These are phyloP conservation scores for Piezodorus guildinii DNA, from an alignment of 1,140 invertebrate genomes.

Conservation along the genomic window DNA sequence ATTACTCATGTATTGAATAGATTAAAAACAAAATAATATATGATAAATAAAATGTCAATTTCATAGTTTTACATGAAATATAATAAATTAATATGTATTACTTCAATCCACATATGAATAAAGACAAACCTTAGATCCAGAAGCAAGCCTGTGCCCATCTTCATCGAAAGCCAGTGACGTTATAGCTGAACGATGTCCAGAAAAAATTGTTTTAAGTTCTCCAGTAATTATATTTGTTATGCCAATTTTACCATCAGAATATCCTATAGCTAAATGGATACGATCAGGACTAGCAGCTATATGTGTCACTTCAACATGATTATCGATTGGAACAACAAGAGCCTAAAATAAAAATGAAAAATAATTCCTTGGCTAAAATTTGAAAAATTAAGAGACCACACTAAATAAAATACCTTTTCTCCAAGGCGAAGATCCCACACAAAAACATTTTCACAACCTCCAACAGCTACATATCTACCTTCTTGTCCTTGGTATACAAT, in stretches of 20 bases:
- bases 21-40: not conserved
- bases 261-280: constrained; percentile 76
- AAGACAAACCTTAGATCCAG: constrained; percentile 62
- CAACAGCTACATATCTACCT: constrained; percentile 73
- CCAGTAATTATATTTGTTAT: constrained; percentile 61
- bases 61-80: too few relatives aligned
- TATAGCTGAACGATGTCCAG: constrained; percentile 78
- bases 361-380: not conserved
- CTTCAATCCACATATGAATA: too few relatives aligned
- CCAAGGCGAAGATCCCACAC: constrained; percentile 87
- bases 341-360: constrained; percentile 37
- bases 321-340: constrained; percentile 64
- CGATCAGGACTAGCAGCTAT: constrained; percentile 59
- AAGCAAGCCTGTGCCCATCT: constrained; percentile 66
- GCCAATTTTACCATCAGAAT: constrained; percentile 76
- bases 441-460: constrained; percentile 83
- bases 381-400: not conserved
- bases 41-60: too few relatives aligned
- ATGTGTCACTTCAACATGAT: constrained; percentile 53
- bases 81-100: too few relatives aligned
- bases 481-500: constrained; percentile 58
- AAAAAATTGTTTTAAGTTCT: constrained; percentile 64
- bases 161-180: constrained; percentile 71
- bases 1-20: not conserved
- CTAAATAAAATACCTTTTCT: constrained; percentile 55